Evolutionary conservation across 2,888 invertebrate genomes (phyloP), one percentile per base, ranked within the genome.

Genomic region (Pherbina coryleti): DNA sequence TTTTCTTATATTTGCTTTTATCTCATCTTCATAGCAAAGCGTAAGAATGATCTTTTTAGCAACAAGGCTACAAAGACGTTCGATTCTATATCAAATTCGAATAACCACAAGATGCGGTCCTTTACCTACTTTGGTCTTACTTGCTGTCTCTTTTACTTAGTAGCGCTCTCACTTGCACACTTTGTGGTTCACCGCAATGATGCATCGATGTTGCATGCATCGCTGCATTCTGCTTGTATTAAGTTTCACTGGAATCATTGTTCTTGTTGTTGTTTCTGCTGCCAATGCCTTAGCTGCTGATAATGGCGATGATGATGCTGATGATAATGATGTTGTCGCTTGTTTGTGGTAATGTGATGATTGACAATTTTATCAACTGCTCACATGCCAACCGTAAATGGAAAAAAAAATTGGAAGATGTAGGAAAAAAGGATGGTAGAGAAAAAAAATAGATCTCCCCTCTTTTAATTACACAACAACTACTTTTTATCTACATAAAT

Each of bases 351-450:
- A 11, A 60, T 22, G 57, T 37, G 44, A 37, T 72, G 72, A 72
- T 72, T 72, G 72, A 72, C 72, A 72, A 44, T 57, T 60, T 37
- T 60, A 72, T 72, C 72, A 57, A 72, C 57, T 72, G 55, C 60
- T 72, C 55, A 44, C 49, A 19, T 19, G 31, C 34, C 34, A 70
- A 60, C 60, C 22, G 34, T 22, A 66, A 31, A 57, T 34, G 17
- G n/a, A 1, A 34, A 1, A 60, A 60, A 8, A 25, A 57, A 19
- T 19, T n/a, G 9, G 37, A 34, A 57, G 57, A 71, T 22, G 25
- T 7, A 72, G 37, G 25, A 8, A 25, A 11, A n/a, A n/a, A n/a
- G n/a, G 9, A 22, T 60, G 14, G 44, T 37, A 70, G 8, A 70
- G 34, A n/a, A 34, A 34, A 22, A 44, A 62, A 28, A 62, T 62